These are phyloP conservation scores for Platycnemis pennipes DNA, from an alignment of 2,888 invertebrate genomes.

Conservation along the genomic window DNA sequence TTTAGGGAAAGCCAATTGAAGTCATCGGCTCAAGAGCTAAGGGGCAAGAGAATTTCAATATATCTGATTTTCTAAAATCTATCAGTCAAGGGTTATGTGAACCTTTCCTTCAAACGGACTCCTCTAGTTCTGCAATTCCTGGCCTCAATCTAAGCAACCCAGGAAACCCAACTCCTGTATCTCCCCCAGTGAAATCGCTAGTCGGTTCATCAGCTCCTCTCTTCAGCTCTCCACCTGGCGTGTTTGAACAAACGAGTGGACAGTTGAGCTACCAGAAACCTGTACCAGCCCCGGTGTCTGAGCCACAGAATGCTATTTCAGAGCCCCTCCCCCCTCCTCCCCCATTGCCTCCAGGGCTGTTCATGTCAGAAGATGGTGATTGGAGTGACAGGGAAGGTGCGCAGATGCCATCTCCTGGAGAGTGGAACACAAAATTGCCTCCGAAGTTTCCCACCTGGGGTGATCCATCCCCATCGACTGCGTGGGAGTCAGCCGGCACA, in stretches of 20 bases:
- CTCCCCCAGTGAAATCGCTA: slow-evolving; percentile 34
- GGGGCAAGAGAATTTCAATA: slow-evolving; percentile 78
- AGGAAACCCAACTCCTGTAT: neutral
- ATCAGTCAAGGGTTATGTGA: slow-evolving; percentile 74
- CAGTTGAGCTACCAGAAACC: slow-evolving; percentile 78
- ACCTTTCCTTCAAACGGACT: slow-evolving; percentile 28
- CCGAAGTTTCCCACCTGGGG: slow-evolving; percentile 80
- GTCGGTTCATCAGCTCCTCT: slow-evolving; percentile 43
- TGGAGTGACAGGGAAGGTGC: slow-evolving; percentile 68
- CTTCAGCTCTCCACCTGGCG: slow-evolving; percentile 52
- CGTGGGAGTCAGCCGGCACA: slow-evolving; percentile 30
- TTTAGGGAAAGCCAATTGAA: slow-evolving; percentile 81
- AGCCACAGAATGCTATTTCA: slow-evolving; percentile 74
- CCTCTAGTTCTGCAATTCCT: slow-evolving; percentile 40
- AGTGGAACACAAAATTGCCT: slow-evolving; percentile 75
- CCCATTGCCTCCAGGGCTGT: slow-evolving; percentile 72
- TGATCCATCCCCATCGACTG: slow-evolving; percentile 72
- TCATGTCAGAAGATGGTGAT: slow-evolving; percentile 69
- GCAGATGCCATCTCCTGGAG: slow-evolving; percentile 25
- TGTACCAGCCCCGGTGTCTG: slow-evolving; percentile 75
- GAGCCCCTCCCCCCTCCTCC: slow-evolving; percentile 78
- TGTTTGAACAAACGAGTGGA: slow-evolving; percentile 61
- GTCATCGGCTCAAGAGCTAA: slow-evolving; percentile 82
- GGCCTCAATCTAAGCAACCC: slow-evolving; percentile 36
- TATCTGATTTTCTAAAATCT: slow-evolving; percentile 82